Conservation (phyloP, 1,140 invertebrate species). For the Argopecten irradians region DNA sequence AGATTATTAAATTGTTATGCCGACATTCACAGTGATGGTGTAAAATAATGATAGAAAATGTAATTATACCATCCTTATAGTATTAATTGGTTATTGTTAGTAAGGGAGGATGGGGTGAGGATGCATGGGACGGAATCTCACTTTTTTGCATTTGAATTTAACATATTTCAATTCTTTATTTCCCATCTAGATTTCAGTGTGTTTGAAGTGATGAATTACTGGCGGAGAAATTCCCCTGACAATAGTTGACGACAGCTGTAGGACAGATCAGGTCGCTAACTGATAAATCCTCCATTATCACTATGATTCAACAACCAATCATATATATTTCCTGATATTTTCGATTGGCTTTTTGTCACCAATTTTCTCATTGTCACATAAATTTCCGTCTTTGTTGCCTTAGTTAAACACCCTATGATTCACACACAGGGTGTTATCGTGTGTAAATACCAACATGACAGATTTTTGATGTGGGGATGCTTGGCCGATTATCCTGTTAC, state of each 20-base stretch:
- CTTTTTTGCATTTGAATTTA: no score
- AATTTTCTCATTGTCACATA: background rate
- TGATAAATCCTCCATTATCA: background rate
- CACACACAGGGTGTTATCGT: background rate
- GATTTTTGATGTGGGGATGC: background rate
- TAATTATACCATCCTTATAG: no score
- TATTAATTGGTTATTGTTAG: no score
- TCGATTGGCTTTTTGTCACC: background rate
- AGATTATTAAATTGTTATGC: background rate
- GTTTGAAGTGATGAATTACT: background rate
- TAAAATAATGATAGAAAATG: no score
- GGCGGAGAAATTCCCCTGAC: background rate
- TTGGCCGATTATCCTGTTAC: constrained; percentile 20
- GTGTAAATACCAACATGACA: background rate
- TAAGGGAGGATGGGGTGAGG: no score
- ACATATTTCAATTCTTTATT: no score
- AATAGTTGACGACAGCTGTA: background rate
- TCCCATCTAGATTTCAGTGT: background rate
- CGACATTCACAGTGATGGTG: background rate
- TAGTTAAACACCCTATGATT: background rate
- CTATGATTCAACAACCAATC: background rate
- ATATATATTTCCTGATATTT: background rate
- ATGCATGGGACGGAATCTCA: no score
- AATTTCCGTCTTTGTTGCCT: no score
- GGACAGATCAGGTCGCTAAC: background rate